A percentile compares a stretch with the other conserved stretches of the same genome.
Conservation (phyloP, 2,797 vertebrate species). For the Avahi laniger region DNA sequence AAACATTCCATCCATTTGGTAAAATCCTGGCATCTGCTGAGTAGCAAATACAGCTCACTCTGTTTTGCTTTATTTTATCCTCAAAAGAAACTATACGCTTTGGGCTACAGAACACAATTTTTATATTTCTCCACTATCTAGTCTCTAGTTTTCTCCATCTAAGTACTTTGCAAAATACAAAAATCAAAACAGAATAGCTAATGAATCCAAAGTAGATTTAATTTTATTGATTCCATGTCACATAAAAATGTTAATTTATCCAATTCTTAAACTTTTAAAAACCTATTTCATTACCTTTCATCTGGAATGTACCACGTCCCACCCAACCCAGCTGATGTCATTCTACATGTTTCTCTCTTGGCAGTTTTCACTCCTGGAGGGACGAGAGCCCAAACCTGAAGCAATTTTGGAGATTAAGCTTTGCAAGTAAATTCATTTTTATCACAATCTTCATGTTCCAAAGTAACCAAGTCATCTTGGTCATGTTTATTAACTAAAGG, state of each 20-base stretch:
- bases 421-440: slow-evolving; percentile 66
- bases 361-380: slow-evolving; percentile 26
- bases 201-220: slow-evolving; percentile 75
- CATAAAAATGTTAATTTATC: slow-evolving; percentile 72
- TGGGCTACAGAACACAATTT: slow-evolving; percentile 66
- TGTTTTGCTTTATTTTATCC: slow-evolving; percentile 79
- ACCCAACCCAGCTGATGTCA: slow-evolving; percentile 53
- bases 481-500: slow-evolving; percentile 79
- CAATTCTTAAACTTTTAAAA: neutral
- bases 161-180: slow-evolving; percentile 51
- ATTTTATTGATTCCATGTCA: slow-evolving; percentile 75
- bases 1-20: slow-evolving; percentile 81
- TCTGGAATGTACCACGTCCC: slow-evolving; percentile 46
- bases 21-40: slow-evolving; percentile 82
- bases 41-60: slow-evolving; percentile 75
- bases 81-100: slow-evolving; percentile 79
- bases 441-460: slow-evolving; percentile 36
- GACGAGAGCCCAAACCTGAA: slow-evolving; percentile 64
- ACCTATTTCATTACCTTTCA: slow-evolving; percentile 70
- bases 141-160: slow-evolving; percentile 70
- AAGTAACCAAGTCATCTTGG: slow-evolving; percentile 64
- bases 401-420: slow-evolving; percentile 78
- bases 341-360: slow-evolving; percentile 36
- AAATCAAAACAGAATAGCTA: slow-evolving; percentile 50
- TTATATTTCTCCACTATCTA: slow-evolving; percentile 73